Percentiles rank a stretch among this genome's conserved stretches.
Conservation (phyloP, 2,797 vertebrate genomes). For the Mus caroli region DNA sequence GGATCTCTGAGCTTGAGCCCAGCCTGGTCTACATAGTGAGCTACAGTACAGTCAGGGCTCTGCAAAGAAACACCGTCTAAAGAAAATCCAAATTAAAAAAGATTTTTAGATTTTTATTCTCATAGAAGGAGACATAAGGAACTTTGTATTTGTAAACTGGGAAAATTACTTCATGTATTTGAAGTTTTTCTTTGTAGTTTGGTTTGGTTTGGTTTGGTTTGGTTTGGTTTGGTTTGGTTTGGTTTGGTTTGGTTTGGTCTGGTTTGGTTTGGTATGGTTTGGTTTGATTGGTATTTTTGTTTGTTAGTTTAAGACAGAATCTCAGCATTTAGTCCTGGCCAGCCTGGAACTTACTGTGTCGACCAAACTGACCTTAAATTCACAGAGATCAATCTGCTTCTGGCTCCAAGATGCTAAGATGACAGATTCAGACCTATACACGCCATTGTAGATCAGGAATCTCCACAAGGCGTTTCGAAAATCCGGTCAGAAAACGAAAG, state of each 20-base stretch:
- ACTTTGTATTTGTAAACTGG: background rate
- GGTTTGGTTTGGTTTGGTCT: background rate
- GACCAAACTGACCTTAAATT: background rate
- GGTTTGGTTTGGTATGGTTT: background rate
- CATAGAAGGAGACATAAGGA: background rate
- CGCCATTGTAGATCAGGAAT: background rate
- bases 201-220: background rate
- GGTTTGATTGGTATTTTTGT: background rate
- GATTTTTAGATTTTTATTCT: background rate
- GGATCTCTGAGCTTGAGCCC: background rate
- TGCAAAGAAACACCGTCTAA: background rate
- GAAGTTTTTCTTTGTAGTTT: background rate
- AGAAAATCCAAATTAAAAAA: background rate
- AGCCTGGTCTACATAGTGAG: background rate
- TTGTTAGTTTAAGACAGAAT: background rate
- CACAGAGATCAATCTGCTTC: background rate
- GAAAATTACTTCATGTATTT: background rate
- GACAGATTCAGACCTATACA: too few species aligned
- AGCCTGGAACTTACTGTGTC: background rate
- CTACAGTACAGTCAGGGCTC: background rate
- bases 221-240: background rate
- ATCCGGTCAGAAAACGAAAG: conserved; percentile 18
- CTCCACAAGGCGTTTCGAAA: background rate
- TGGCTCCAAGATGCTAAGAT: background rate
- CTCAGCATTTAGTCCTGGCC: background rate